Percentiles rank a stretch among this genome's conserved stretches.
These are phyloP conservation scores for Xylophagus ater DNA, from an alignment of 2,888 invertebrate species.

Conservation along the genomic window DNA sequence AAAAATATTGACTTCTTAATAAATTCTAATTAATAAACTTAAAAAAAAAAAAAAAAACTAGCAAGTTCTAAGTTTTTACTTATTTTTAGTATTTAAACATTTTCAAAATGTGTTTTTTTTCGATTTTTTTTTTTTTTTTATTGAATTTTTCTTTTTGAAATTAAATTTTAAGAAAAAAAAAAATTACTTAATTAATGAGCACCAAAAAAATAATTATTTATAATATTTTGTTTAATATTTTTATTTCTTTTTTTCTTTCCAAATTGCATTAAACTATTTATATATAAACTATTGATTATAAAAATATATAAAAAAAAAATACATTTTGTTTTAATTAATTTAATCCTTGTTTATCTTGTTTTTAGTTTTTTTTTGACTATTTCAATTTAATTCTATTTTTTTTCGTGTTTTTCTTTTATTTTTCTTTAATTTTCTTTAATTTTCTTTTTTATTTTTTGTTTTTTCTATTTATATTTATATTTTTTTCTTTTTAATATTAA, in stretches of 20 bases:
- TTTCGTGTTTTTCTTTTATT: slow-evolving; percentile 2
- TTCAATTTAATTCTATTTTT: slow-evolving; percentile 1
- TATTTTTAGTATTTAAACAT: background rate
- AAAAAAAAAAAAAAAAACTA: too few relatives aligned
- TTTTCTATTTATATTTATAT: slow-evolving; percentile 7
- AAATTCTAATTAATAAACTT: too few relatives aligned
- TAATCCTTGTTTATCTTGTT: background rate
- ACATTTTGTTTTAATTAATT: slow-evolving; percentile 10
- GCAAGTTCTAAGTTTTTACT: background rate
- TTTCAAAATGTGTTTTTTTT: background rate
- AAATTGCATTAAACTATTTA: too few relatives aligned
- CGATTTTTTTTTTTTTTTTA: background rate
- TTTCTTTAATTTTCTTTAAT: slow-evolving; percentile 6
- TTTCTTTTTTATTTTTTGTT: background rate
- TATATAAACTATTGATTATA: too few relatives aligned
- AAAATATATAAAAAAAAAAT: too few relatives aligned
- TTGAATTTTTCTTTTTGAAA: background rate
- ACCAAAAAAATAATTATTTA: too few relatives aligned
- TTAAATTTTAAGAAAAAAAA: too few relatives aligned
- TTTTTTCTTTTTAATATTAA: slow-evolving; percentile 9
- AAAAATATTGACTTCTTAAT: too few relatives aligned
- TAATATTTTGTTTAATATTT: too few relatives aligned
- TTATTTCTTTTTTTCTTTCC: too few relatives aligned
- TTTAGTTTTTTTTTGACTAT: background rate
- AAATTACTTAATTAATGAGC: too few relatives aligned